Evolutionary conservation across 2,113 vertebrate genomes (phyloP), one percentile per base, ranked within the genome.

Genomic region (Coreoperca whiteheadi): DNA sequence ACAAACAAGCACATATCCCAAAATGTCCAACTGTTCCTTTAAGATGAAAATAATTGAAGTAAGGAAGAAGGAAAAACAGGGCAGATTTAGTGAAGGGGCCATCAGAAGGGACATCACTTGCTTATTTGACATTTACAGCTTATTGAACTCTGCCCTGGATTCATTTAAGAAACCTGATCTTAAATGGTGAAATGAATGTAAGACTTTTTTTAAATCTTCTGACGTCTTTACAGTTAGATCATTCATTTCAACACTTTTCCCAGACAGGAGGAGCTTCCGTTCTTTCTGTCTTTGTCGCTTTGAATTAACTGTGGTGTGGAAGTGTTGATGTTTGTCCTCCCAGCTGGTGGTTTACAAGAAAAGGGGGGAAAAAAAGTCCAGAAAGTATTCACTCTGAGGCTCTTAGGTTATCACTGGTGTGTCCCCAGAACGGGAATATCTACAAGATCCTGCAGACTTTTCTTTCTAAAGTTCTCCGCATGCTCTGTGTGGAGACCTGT

Each of bases 231-330:
- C 4, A 23, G 28, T 74, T 11, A 8, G 18, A 61, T 75, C 32
- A n/a, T 51, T 32, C 8, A n/a, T 9, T 30, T 81, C 14, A 8
- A 14, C 25, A n/a, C 20, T 41, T 56, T 39, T 68, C 69, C 48
- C 61, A 77, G 39, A 68, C 53, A 73, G 73, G 9, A 67, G 61
- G 48, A 77, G 74, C 69, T 50, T 59, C 71, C 4, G 39, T 43
- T 39, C 12, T 20, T 14, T 23, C 51, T 8, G 6, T 60, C 16
- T 0, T 28, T 9, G 74, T 64, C 69, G 21, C n/a, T 65, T 43
- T 61, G 56, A 41, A 86, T 74, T 41, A 48, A 64, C 28, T 57
- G 28, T 50, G 43, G 57, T 14, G 25, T 60, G 32, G 15, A 72
- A 76, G 39, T 50, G 54, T 15, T 1, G 4, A 6, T 0, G 4